phyloP scores from a whole-genome alignment of 2,888 invertebrate species.

The Brenthis hecate region DNA sequence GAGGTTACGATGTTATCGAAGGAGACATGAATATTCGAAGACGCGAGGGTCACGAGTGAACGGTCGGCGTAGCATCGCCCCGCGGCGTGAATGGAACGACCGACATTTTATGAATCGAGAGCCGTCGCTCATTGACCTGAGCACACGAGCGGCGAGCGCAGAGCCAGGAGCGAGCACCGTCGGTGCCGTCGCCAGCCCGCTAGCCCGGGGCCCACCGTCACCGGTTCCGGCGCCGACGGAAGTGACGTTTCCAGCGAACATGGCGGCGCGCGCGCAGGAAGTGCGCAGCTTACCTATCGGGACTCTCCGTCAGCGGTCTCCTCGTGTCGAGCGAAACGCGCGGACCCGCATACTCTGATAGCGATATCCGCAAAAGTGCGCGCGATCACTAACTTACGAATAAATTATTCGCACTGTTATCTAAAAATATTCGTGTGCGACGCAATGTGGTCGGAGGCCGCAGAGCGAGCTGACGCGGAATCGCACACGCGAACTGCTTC shows the following conservation, averaged over 20 bases:
- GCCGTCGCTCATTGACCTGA: constrained; percentile 76
- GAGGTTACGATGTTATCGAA: constrained; percentile 80
- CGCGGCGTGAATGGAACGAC: constrained; percentile 79
- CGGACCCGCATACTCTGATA: constrained; percentile 70
- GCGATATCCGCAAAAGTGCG: constrained; percentile 76
- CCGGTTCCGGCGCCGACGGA: constrained; percentile 60
- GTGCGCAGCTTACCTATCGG: constrained; percentile 82
- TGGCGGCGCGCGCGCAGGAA: constrained; percentile 81
- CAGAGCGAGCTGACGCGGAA: constrained; percentile 63
- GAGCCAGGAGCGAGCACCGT: constrained; percentile 43
- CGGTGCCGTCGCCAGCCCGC: constrained; percentile 55
- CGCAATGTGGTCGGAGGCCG: constrained; percentile 63
- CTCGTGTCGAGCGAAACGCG: constrained; percentile 46
- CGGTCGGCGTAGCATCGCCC: constrained; percentile 74
- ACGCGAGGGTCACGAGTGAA: constrained; percentile 81
- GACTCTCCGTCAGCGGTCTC: constrained; percentile 67
- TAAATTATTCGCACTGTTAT: constrained; percentile 80
- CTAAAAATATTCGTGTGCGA: constrained; percentile 80
- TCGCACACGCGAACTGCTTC: constrained; percentile 78
- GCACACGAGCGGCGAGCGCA: constrained; percentile 51
- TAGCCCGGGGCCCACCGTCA: constrained; percentile 66
- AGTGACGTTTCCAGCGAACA: constrained; percentile 78
- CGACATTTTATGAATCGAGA: constrained; percentile 82
- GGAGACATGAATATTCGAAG: constrained; percentile 82
- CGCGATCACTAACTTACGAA: constrained; percentile 78